Evolutionary conservation across 2,113 vertebrate genomes (phyloP), one percentile per base, ranked within the genome.

Genomic region (Desmodus rotundus): DNA sequence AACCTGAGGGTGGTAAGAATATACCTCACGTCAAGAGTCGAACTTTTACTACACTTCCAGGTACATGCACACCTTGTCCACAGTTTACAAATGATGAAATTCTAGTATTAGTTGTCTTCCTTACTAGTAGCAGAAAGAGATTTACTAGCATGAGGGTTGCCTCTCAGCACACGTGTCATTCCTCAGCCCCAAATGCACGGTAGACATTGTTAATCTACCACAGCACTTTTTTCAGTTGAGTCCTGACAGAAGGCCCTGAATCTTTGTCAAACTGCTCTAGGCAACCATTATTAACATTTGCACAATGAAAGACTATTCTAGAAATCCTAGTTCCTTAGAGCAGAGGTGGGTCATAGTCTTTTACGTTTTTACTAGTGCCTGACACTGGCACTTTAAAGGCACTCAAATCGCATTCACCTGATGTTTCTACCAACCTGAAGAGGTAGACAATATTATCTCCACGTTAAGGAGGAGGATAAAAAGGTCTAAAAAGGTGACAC

Each of bases 1-100:
- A 20, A 89, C 93, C 99, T 99, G 96, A 28, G 97, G 33, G 54
- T 11, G 16, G 82, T 4, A 90, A 67, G 82, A 89, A 67, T 10
- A 91, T 26, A 73, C 5, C 6, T 2, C 5, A 5, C 20, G 74
- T 56, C 70, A 54, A 10, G 67, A 72, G 11, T 56, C 52, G 58
- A n/a, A 65, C n/a, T 15, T 45, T 43, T 16, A 38, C 61, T 20
- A 50, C 6, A 13, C 17, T 36, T 50, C 33, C 10, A 28, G 33
- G 36, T 15, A 52, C 45, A 50, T 5, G 9, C 36, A 33, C 7
- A 33, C 19, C 33, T 73, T 41, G 33, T 14, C 33, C 20, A 15
- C 8, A 5, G 41, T 65, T 93, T 41, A 89, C 41, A 72, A 92
- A 38, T 4, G 19, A 50, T 41, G 17, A 58, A 19, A 72, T 38